Evolutionary conservation across 2,888 invertebrate species (phyloP).

Genomic region (Eilema sororculum): DNA sequence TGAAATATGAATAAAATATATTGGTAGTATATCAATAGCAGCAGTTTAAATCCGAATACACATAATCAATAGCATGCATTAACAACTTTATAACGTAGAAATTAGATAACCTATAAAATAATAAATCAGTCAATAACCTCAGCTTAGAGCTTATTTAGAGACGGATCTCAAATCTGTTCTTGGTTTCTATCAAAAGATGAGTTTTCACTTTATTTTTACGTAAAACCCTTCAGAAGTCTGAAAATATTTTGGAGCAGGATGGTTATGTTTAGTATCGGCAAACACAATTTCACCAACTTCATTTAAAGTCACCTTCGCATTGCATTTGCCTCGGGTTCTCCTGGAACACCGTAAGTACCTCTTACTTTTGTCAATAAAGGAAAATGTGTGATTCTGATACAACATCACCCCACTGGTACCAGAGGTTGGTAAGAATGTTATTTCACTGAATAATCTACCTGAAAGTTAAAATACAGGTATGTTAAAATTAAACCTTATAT

Average conservation of each 20-base stretch:
- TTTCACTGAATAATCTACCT: conserved; percentile 24
- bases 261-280: conserved; percentile 48
- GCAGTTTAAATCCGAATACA: no score
- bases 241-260: conserved; percentile 41
- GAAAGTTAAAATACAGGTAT: conserved; percentile 12
- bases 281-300: conserved; percentile 27
- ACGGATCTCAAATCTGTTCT: no score
- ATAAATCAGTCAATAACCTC: no score
- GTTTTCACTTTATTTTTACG: conserved; percentile 24
- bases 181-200: neutral
- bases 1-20: no score
- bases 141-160: no score
- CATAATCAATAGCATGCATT: no score
- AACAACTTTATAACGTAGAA: no score
- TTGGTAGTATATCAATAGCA: no score
- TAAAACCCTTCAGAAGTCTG: conserved; percentile 27
- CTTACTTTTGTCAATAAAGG: conserved; percentile 43
- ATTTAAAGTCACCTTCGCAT: conserved; percentile 46
- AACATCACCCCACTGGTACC: conserved; percentile 37
- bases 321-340: conserved; percentile 48
- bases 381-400: conserved; percentile 50
- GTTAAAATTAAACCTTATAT: neutral
- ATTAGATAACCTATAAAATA: no score
- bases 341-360: conserved; percentile 58
- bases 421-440: conserved; percentile 30